Evolutionary conservation across 1,140 invertebrate species (phyloP).

Genomic region (Dendrolimus kikuchii): DNA sequence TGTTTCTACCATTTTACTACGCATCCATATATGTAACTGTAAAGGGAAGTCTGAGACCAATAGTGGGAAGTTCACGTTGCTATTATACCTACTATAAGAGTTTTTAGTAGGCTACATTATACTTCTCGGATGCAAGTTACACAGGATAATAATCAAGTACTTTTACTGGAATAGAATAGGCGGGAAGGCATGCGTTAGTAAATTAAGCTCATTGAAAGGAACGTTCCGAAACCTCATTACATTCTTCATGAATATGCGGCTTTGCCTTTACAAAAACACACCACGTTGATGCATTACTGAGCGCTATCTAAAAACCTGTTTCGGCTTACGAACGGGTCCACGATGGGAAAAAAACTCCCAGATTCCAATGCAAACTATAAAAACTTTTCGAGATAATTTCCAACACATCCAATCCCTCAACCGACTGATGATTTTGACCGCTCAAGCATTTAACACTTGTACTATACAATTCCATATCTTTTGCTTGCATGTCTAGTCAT

Average conservation of each 20-base stretch:
- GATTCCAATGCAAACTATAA: slow-evolving; percentile 68
- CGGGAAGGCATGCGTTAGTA: slow-evolving; percentile 10
- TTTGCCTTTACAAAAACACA: slow-evolving; percentile 53
- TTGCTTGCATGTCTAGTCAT: slow-evolving; percentile 2
- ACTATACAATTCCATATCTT: slow-evolving; percentile 14
- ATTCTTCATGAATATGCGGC: slow-evolving; percentile 52
- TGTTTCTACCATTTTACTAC: too few relatives aligned
- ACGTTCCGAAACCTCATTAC: slow-evolving; percentile 58
- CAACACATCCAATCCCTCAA: slow-evolving; percentile 47
- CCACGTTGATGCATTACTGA: slow-evolving; percentile 64
- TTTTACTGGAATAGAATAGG: too few relatives aligned
- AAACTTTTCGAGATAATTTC: slow-evolving; percentile 68
- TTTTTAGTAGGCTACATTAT: too few relatives aligned
- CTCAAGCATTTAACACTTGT: slow-evolving; percentile 44
- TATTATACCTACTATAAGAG: too few relatives aligned
- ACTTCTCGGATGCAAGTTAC: too few relatives aligned
- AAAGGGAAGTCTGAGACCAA: too few relatives aligned
- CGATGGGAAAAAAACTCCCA: slow-evolving; percentile 64
- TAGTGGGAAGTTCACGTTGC: too few relatives aligned
- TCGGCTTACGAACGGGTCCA: slow-evolving; percentile 52
- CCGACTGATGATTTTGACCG: slow-evolving; percentile 37
- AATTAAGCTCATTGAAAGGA: slow-evolving; percentile 41
- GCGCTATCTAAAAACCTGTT: slow-evolving; percentile 71
- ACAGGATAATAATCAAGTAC: too few relatives aligned
- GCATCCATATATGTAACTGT: too few relatives aligned